These are phyloP conservation scores for Habroteleia sp. DNA, from an alignment of 2,888 invertebrate species.

Conservation along the genomic window DNA sequence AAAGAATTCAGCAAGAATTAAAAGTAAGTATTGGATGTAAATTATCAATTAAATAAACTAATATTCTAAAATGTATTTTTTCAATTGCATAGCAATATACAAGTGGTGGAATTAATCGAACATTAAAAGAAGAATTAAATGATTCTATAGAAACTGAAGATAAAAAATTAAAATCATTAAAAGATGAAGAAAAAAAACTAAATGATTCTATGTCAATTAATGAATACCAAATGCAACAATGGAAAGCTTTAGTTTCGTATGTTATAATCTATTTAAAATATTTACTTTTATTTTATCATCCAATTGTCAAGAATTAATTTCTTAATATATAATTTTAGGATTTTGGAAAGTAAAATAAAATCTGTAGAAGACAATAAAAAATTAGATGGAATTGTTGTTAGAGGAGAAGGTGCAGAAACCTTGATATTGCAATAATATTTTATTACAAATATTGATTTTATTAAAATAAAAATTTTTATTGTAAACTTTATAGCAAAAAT, in stretches of 20 bases:
- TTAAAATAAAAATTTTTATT: no score
- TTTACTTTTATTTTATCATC: no score
- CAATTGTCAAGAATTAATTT: background rate
- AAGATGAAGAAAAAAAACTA: conserved; percentile 83
- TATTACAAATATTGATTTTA: no score
- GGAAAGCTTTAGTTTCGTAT: conserved; percentile 73
- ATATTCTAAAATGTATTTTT: background rate
- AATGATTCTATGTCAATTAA: conserved; percentile 77
- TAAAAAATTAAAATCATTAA: conserved; percentile 83
- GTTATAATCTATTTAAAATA: conserved; percentile 21
- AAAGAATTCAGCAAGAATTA: conserved; percentile 71
- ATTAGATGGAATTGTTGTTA: conserved; percentile 83
- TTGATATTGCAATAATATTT: conserved; percentile 81
- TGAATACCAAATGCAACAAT: conserved; percentile 73
- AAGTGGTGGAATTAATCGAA: conserved; percentile 31
- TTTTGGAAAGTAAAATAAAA: conserved; percentile 83
- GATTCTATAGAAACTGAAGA: conserved; percentile 83
- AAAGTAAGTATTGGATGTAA: conserved; percentile 60
- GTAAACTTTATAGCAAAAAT: no score
- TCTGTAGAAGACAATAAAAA: conserved; percentile 82
- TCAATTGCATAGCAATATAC: conserved; percentile 40
- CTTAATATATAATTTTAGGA: conserved; percentile 72
- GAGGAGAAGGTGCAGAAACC: conserved; percentile 85
- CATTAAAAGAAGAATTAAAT: conserved; percentile 82
- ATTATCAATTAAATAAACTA: background rate